Evolutionary conservation across 2,888 invertebrate species (phyloP), one percentile per base, ranked within the genome.

Genomic region (Drosophila kokeensis): DNA sequence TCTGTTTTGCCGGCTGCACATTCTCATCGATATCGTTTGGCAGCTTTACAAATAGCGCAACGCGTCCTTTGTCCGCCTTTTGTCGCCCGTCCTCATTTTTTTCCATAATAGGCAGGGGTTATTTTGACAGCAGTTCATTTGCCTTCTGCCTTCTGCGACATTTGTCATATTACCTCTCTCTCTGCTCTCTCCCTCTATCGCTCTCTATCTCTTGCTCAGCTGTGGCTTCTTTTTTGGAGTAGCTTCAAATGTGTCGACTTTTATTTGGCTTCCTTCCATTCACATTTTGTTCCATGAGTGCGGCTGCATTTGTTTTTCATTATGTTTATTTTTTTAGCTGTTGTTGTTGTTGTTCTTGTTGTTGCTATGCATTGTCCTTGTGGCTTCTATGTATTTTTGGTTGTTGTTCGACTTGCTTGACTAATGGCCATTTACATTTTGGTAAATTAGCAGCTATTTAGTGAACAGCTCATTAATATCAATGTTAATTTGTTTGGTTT

Each of bases 51-150:
- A 83, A 83, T 83, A 79, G 65, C 78, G 76, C 78, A 62, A 76
- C 69, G 76, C 81, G 63, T 82, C 79, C 87, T 87, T 87, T 85
- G 80, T 85, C 73, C 60, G 68, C 64, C 77, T 69, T 84, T 76
- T 87, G 87, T 83, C 77, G 76, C 73, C 73, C 73, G 66, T 82
- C 70, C 79, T 36, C n/a, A 15, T 18, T 24, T 38, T 55, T 69
- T 74, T 27, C 49, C 27, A 73, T 68, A 76, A 74, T 71, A 69
- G 83, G 90, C 86, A 75, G 90, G 86, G 87, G 90, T 85, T 90
- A 90, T 89, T 87, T 85, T 90, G 88, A 88, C 88, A 89, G 83
- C 86, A 87, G 90, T 87, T 88, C 89, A 84, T 89, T 86, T 86
- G 89, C 89, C 87, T 86, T 89, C 84, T 89, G 87, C 75, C 70